A percentile compares a stretch with the other conserved stretches of the same genome.
Evolutionary conservation across 2,797 vertebrate genomes (phyloP).

Genomic region (Gephyroberyx darwinii): DNA sequence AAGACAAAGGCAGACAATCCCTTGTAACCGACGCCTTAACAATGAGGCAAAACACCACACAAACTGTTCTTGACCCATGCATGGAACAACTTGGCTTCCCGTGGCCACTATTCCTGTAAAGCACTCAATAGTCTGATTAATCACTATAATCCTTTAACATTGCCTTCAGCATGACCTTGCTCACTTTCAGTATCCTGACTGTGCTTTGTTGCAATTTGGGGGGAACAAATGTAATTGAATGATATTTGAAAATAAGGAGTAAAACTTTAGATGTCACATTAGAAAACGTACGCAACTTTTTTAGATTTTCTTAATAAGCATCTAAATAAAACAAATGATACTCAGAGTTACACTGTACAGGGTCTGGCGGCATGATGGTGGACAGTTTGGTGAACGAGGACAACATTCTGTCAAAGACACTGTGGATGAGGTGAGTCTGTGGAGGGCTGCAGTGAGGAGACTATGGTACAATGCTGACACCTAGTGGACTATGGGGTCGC

Average conservation of each 20-base stretch:
- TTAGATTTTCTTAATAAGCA: background rate
- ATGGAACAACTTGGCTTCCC: background rate
- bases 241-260: background rate
- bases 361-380: background rate
- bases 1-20: conserved; percentile 11
- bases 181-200: background rate
- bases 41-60: conserved; percentile 1
- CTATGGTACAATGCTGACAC: conserved; percentile 64
- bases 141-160: background rate
- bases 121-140: background rate
- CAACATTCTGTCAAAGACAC: background rate
- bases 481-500: conserved; percentile 62
- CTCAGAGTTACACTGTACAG: background rate
- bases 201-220: background rate
- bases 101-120: background rate
- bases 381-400: background rate
- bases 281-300: background rate
- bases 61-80: background rate
- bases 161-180: background rate
- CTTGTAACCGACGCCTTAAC: conserved; percentile 2
- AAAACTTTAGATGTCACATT: background rate
- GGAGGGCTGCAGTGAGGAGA: background rate
- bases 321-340: background rate
- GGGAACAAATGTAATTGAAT: too few relatives aligned
- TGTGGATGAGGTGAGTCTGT: background rate